Evolutionary conservation across 2,888 invertebrate genomes (phyloP).

Genomic region (Chloroclysta siterata): DNA sequence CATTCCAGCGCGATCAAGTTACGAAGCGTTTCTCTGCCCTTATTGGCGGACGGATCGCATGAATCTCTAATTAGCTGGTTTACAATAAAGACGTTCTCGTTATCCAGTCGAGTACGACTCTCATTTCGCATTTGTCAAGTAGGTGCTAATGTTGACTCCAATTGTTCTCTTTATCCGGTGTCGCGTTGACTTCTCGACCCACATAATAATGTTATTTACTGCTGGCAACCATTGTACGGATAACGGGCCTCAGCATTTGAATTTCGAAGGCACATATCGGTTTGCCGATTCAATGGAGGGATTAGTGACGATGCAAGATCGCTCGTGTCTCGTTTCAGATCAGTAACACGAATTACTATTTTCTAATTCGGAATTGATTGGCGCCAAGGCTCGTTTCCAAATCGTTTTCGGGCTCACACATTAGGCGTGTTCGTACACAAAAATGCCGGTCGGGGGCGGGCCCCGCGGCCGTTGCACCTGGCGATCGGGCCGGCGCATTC

Average conservation of each 20-base stretch:
- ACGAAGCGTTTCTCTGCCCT: conserved; percentile 55
- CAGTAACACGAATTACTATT: conserved; percentile 27
- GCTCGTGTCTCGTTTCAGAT: conserved; percentile 32
- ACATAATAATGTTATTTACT: conserved; percentile 74
- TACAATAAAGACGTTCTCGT: conserved; percentile 56
- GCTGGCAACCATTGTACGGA: conserved; percentile 69
- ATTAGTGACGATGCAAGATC: conserved; percentile 48
- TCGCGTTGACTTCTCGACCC: conserved; percentile 71
- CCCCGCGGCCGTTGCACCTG: conserved; percentile 82
- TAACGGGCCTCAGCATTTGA: conserved; percentile 71
- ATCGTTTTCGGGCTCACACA: conserved; percentile 64
- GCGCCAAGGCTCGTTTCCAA: conserved; percentile 59
- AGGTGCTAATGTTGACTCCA: conserved; percentile 68
- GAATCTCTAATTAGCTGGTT: conserved; percentile 58
- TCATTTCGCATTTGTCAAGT: conserved; percentile 56
- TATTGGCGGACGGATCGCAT: conserved; percentile 48
- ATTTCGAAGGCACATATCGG: conserved; percentile 60
- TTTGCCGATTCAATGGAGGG: conserved; percentile 49
- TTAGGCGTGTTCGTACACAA: conserved; percentile 72
- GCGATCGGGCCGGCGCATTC: conserved; percentile 76
- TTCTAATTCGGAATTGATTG: conserved; percentile 43
- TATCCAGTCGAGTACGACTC: conserved; percentile 52
- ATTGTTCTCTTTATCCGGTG: conserved; percentile 74
- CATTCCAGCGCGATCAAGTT: conserved; percentile 66
- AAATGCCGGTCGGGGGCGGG: conserved; percentile 76